Evolutionary conservation across 2,797 vertebrate species (phyloP), one percentile per base, ranked within the genome.

Genomic region (Sebastes reedi): DNA sequence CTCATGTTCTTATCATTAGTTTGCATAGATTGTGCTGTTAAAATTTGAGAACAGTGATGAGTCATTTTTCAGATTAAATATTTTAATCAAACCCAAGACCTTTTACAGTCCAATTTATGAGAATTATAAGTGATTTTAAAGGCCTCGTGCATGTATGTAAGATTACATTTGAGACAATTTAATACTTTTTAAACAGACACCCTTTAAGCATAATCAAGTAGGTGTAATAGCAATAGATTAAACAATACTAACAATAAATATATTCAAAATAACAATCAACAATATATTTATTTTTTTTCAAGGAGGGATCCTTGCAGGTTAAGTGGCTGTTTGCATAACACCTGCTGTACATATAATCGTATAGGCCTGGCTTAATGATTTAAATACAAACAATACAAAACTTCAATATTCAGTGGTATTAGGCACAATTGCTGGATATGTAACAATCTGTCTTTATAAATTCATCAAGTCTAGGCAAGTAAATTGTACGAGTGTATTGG

Each of bases 331-430:
- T 79, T 32, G 30, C 18, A 4, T 50, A 39, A 70, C 34, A 66
- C 9, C 27, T 36, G 14, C n/a, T 70, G 32, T 20, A 54, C 6
- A 50, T 39, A 52, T 61, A 2, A 29, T 67, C 34, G 5, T 61
- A 8, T 30, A 10, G 68, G 39, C 6, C 24, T 29, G 72, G 25
- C 18, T 82, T 54, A 8, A 14, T n/a, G 2, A 4, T 25, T 24
- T 67, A 16, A 74, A 71, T 67, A 70, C 4, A 72, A 68, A 79
- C 25, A 50, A 18, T 25, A 80, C 20, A 84, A 65, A 72, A 50
- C 5, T 27, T 42, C 13, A 64, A 22, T 20, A 65, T 73, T 39
- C n/a, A 34, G 27, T 22, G 18, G 22, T 9, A 64, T 52, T 24
- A 56, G 32, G 50, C 27, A 59, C 9, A 55, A 16, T 34, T 27